A percentile compares a stretch with the other conserved stretches of the same genome.
phyloP scores from a whole-genome alignment of 2,888 invertebrate genomes.

The Protonemura montana region DNA sequence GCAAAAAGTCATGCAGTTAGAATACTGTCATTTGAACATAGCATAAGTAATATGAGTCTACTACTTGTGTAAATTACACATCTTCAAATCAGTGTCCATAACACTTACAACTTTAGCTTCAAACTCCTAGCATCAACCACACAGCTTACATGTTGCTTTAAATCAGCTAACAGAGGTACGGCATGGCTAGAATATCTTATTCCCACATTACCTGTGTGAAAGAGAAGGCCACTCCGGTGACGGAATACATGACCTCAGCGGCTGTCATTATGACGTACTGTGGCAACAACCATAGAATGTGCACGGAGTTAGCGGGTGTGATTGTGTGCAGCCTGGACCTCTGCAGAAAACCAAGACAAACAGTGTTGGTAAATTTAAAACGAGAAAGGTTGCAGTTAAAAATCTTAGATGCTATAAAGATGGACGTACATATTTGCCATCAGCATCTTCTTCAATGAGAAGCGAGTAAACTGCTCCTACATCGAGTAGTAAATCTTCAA shows the following conservation, averaged over 20 bases:
- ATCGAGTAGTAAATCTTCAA: slow-evolving; percentile 55
- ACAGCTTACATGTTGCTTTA: no score
- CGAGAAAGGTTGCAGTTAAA: no score
- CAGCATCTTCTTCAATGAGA: slow-evolving; percentile 59
- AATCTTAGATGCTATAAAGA: no score
- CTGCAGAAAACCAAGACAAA: slow-evolving; percentile 53
- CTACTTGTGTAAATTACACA: no score
- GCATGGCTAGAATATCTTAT: no score
- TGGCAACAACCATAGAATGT: slow-evolving; percentile 87
- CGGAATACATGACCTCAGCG: slow-evolving; percentile 95
- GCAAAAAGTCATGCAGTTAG: no score
- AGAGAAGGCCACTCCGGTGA: slow-evolving; percentile 94
- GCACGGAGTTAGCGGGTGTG: slow-evolving; percentile 75
- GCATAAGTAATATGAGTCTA: no score
- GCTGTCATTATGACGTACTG: slow-evolving; percentile 92
- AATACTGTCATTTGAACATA: no score
- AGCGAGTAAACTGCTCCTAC: slow-evolving; percentile 74
- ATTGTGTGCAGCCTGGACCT: slow-evolving; percentile 57
- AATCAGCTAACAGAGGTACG: no score
- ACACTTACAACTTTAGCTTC: no score
- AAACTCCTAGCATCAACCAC: no score
- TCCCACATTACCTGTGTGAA: slow-evolving; percentile 74
- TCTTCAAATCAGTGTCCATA: no score
- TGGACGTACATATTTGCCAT: slow-evolving; percentile 59
- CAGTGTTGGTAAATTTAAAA: slow-evolving; percentile 33